phyloP scores from a whole-genome alignment of 2,113 vertebrate species.

The Bubo bubo region DNA sequence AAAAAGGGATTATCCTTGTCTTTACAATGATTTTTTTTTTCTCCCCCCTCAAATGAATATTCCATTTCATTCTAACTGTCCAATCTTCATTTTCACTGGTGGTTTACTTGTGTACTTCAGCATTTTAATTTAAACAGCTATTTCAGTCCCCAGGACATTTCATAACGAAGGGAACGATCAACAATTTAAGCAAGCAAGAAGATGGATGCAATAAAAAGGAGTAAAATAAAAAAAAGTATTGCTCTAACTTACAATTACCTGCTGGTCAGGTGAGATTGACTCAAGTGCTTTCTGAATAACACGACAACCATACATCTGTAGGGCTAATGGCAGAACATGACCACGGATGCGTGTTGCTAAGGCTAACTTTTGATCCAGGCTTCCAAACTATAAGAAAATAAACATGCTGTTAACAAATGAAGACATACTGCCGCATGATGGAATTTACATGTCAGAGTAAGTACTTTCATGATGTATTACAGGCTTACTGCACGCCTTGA shows the following conservation, averaged over 20 bases:
- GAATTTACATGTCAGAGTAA: background rate
- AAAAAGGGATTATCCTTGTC: slow-evolving; percentile 4
- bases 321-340: slow-evolving; percentile 90
- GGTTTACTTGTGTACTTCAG: background rate
- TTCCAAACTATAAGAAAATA: slow-evolving; percentile 86
- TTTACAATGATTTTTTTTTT: background rate
- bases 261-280: slow-evolving; percentile 96
- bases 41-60: background rate
- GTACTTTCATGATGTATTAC: background rate
- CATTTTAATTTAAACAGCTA: background rate
- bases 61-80: background rate
- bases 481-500: background rate
- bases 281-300: slow-evolving; percentile 98
- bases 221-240: slow-evolving; percentile 28
- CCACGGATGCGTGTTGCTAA: slow-evolving; percentile 93
- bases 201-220: background rate
- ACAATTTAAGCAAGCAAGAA: background rate
- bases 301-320: slow-evolving; percentile 97
- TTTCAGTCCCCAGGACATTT: background rate
- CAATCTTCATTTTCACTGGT: background rate
- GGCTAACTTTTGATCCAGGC: slow-evolving; percentile 93
- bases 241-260: slow-evolving; percentile 97
- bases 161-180: background rate
- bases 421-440: background rate
- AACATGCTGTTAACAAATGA: background rate